phyloP scores from a whole-genome alignment of 2,888 invertebrate species.

The Empis livida region DNA sequence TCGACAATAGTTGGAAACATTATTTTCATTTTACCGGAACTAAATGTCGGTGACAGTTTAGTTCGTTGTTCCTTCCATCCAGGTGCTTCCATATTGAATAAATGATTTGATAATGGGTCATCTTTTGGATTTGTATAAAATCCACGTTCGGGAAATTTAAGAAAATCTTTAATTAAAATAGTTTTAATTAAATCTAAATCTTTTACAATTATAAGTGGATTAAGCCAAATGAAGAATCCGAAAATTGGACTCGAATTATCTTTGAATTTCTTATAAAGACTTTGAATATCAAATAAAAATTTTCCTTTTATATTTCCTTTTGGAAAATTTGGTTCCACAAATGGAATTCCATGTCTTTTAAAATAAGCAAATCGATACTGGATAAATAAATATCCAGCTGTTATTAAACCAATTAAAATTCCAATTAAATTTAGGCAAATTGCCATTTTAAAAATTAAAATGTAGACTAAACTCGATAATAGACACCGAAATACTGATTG shows the following conservation, averaged over 20 bases:
- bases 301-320: conserved; percentile 3
- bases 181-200: conserved; percentile 29
- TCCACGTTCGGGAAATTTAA: conserved; percentile 29
- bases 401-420: background rate
- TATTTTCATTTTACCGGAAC: conserved; percentile 38
- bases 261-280: conserved; percentile 8
- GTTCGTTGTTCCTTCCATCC: conserved; percentile 37
- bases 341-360: background rate
- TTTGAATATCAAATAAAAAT: background rate
- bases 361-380: background rate
- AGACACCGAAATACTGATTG: too few species aligned
- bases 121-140: conserved; percentile 25
- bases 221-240: conserved; percentile 23
- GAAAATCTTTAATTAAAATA: conserved; percentile 33
- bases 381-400: background rate
- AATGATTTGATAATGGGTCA: conserved; percentile 29
- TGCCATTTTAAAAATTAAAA: too few species aligned
- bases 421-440: too few species aligned
- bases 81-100: conserved; percentile 30
- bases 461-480: too few species aligned
- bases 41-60: conserved; percentile 38
- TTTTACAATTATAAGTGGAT: conserved; percentile 18
- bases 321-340: conserved; percentile 2
- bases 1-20: conserved; percentile 34
- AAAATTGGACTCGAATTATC: conserved; percentile 16